Conservation (phyloP, 92 coral and sea anemone species). For the Pocillopora meandrina region DNA sequence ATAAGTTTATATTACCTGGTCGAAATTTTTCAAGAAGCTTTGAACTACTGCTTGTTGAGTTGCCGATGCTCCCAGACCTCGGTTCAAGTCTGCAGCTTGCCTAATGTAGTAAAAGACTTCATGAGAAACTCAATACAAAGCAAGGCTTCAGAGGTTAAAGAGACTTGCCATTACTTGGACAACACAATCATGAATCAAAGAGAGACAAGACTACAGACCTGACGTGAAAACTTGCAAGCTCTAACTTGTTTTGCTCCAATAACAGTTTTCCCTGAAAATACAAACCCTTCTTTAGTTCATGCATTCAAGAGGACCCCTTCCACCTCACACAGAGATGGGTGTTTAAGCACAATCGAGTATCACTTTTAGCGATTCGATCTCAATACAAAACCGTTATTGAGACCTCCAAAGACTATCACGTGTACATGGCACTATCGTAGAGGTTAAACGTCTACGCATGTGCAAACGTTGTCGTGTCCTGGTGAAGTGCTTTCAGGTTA, state of each 20-base stretch:
- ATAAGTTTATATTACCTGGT: slow-evolving; percentile 61
- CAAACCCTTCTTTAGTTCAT: not conserved
- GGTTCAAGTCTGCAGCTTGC: slow-evolving; percentile 96
- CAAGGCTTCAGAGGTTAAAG: not conserved
- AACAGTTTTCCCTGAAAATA: slow-evolving; percentile 81
- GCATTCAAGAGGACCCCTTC: not conserved
- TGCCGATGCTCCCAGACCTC: slow-evolving; percentile 95
- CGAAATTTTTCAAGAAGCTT: slow-evolving; percentile 87
- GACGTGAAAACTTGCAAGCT: slow-evolving; percentile 96
- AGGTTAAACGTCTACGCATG: too few species aligned
- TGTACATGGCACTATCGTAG: too few species aligned
- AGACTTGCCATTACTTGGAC: not conserved
- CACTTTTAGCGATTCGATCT: too few species aligned
- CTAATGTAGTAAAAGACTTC: slow-evolving; percentile 32
- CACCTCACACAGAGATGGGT: not conserved
- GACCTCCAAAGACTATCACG: too few species aligned
- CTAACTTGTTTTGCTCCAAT: slow-evolving; percentile 90
- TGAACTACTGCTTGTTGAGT: slow-evolving; percentile 98
- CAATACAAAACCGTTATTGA: too few species aligned
- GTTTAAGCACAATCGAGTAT: too few species aligned
- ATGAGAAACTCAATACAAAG: not conserved
- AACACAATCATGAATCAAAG: not conserved
- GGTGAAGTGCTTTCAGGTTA: too few species aligned
- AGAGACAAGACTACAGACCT: slow-evolving; percentile 50
- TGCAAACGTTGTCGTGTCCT: too few species aligned